Conservation (phyloP, 2,888 invertebrate species). For the Drosophila siamana region DNA sequence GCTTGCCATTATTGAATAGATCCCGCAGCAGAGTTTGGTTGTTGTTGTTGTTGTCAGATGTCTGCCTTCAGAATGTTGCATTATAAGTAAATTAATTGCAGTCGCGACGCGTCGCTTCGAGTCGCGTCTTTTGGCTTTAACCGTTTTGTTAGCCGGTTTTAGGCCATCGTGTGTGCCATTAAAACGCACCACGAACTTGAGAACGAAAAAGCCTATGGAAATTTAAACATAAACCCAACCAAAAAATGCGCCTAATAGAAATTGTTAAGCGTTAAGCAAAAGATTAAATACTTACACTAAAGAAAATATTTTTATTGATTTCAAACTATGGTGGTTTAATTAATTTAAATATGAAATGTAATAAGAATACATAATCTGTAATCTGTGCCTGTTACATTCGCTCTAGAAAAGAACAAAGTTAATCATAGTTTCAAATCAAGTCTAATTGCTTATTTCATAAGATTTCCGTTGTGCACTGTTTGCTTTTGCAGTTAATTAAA, state of each 20-base stretch:
- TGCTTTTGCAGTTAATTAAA: conserved; percentile 75
- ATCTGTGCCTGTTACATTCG: conserved; percentile 13
- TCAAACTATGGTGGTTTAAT: neutral
- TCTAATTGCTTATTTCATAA: conserved; percentile 74
- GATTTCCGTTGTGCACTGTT: conserved; percentile 75
- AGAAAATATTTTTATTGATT: too few relatives aligned
- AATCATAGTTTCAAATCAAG: conserved; percentile 30
- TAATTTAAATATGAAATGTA: conserved; percentile 2
- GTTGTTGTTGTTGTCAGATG: conserved; percentile 41
- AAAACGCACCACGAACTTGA: conserved; percentile 74
- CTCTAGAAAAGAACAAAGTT: conserved; percentile 14
- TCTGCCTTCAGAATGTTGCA: conserved; percentile 58
- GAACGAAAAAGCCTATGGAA: conserved; percentile 43
- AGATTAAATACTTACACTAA: too few relatives aligned
- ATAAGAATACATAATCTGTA: conserved; percentile 15
- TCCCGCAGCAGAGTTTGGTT: conserved; percentile 52
- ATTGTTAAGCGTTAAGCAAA: neutral
- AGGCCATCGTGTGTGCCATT: conserved; percentile 68
- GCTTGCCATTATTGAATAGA: conserved; percentile 56
- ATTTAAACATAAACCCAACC: conserved; percentile 9
- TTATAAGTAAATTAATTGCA: conserved; percentile 76
- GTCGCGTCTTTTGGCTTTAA: conserved; percentile 65
- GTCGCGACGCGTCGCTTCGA: conserved; percentile 76
- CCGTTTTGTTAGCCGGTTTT: conserved; percentile 63
- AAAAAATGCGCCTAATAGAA: neutral